Evolutionary conservation across 2,113 vertebrate genomes (phyloP).

Genomic region (Carassius auratus): DNA sequence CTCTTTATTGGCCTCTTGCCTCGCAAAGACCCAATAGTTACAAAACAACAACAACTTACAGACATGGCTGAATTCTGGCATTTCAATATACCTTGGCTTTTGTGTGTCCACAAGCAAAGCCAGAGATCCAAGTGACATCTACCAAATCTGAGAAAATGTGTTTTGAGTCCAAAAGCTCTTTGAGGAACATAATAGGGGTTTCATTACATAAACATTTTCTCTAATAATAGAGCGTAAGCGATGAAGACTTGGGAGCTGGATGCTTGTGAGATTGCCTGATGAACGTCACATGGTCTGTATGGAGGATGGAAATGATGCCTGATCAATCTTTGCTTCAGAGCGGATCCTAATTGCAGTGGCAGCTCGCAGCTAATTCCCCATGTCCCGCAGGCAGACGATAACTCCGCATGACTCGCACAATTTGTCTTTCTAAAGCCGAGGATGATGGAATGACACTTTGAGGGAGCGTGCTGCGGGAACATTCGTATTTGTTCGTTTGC

Average conservation of each 20-base stretch:
- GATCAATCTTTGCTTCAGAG: constrained; percentile 22
- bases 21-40: background rate
- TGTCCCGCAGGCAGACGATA: constrained; percentile 20
- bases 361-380: constrained; percentile 22
- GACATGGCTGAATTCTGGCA: background rate
- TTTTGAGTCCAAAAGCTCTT: background rate
- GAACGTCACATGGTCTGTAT: background rate
- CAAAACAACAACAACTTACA: background rate
- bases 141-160: constrained; percentile 11
- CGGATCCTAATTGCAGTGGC: constrained; percentile 33
- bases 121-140: background rate
- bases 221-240: background rate
- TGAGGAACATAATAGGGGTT: background rate
- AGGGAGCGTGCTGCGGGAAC: background rate
- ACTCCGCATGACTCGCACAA: background rate
- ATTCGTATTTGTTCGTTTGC: background rate
- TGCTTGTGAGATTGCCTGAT: constrained; percentile 2
- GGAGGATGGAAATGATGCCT: constrained; percentile 11
- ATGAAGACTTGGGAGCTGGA: constrained; percentile 14
- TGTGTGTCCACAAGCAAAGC: background rate
- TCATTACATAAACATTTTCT: constrained; percentile 16
- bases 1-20: constrained; percentile 12
- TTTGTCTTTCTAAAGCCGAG: constrained; percentile 31
- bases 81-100: constrained; percentile 2
- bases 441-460: constrained; percentile 3